These are phyloP conservation scores for Neoascia interrupta DNA, from an alignment of 2,888 invertebrate species.

Conservation along the genomic window DNA sequence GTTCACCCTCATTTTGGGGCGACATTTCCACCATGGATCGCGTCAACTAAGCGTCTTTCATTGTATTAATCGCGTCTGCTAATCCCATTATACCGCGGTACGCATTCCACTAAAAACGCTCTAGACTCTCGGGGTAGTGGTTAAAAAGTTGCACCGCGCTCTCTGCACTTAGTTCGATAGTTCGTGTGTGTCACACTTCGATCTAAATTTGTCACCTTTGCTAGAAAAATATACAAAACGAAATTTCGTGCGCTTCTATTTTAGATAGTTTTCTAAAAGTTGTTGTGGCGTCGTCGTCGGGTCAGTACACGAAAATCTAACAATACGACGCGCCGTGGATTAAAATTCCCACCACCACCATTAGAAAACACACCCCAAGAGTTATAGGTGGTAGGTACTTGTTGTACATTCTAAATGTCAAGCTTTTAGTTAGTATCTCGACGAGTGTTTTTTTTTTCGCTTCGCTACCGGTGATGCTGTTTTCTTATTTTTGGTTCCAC, in stretches of 20 bases:
- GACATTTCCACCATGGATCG: constrained; percentile 38
- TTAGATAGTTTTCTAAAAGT: constrained; percentile 34
- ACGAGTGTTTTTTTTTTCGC: constrained; percentile 10
- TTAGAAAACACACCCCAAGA: constrained; percentile 2
- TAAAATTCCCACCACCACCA: constrained; percentile 17
- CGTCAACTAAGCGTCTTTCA: constrained; percentile 44
- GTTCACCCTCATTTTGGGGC: constrained; percentile 23
- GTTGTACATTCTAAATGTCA: constrained; percentile 51
- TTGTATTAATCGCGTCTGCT: constrained; percentile 42
- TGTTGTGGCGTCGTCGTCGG: constrained; percentile 42
- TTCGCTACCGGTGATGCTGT: constrained; percentile 36
- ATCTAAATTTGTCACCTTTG: constrained; percentile 40
- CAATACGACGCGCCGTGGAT: constrained; percentile 29
- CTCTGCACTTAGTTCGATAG: constrained; percentile 31
- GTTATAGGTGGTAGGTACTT: too few relatives aligned
- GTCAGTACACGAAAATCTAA: constrained; percentile 55
- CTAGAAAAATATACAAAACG: constrained; percentile 9
- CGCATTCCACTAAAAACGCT: constrained; percentile 28
- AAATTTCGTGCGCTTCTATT: not conserved
- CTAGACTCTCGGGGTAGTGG: constrained; percentile 7
- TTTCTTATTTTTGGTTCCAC: constrained; percentile 60
- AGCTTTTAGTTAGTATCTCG: constrained; percentile 44
- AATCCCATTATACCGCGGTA: constrained; percentile 43
- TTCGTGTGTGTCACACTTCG: constrained; percentile 52
- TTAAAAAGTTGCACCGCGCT: not conserved